A percentile compares a stretch with the other conserved stretches of the same genome.
These are phyloP conservation scores for Nannoperca australis DNA, from an alignment of 2,797 vertebrate species.

Conservation along the genomic window DNA sequence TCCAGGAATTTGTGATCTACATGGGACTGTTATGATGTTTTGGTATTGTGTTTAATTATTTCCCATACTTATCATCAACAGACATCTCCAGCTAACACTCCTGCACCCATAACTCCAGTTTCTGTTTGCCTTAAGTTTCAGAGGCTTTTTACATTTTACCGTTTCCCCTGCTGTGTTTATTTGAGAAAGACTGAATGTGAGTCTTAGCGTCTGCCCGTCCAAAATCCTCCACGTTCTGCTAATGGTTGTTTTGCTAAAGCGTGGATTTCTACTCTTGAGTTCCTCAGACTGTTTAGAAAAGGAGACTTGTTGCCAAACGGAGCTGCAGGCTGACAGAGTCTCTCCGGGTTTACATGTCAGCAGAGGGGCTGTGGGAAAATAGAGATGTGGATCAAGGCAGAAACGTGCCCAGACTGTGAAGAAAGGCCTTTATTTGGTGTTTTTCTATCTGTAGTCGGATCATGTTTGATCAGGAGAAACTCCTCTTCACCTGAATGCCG, in stretches of 20 bases:
- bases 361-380: constrained; percentile 59
- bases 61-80: constrained; percentile 7
- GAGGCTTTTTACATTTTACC: constrained; percentile 8
- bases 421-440: constrained; percentile 35
- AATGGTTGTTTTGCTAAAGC: constrained; percentile 53
- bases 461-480: constrained; percentile 62
- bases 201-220: constrained; percentile 10
- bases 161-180: constrained; percentile 42
- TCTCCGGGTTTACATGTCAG: constrained; percentile 50
- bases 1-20: background rate
- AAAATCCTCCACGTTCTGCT: constrained; percentile 46
- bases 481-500: constrained; percentile 64
- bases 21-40: background rate
- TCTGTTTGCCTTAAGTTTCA: constrained; percentile 14
- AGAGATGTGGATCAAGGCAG: constrained; percentile 58
- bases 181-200: constrained; percentile 34
- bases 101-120: background rate
- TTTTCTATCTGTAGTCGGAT: constrained; percentile 36
- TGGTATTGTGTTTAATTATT: constrained; percentile 17
- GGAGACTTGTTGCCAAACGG: constrained; percentile 46
- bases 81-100: constrained; percentile 7
- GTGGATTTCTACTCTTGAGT: constrained; percentile 45
- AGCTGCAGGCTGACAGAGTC: constrained; percentile 30
- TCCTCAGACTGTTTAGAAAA: constrained; percentile 59
- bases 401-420: constrained; percentile 61